Evolutionary conservation across 2,797 vertebrate genomes (phyloP).

Genomic region (Chanos chanos): DNA sequence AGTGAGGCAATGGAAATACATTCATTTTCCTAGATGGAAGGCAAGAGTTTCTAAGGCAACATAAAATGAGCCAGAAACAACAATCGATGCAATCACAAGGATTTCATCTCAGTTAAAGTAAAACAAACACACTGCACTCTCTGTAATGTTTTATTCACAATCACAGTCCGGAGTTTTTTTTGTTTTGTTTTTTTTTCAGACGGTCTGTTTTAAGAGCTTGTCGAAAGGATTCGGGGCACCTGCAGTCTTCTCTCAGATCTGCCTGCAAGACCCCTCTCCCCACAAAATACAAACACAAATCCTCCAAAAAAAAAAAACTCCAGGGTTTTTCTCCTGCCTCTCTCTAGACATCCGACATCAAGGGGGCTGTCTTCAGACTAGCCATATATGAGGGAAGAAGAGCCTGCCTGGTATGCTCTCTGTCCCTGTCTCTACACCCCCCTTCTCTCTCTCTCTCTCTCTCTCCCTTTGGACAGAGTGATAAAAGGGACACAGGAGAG

Average conservation of each 20-base stretch:
- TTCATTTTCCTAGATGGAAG: no score
- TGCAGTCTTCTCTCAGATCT: constrained; percentile 8
- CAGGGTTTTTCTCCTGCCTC: no score
- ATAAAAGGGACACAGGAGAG: not conserved
- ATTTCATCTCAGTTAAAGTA: no score
- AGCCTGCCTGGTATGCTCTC: no score
- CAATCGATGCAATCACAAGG: no score
- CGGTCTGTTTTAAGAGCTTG: not conserved
- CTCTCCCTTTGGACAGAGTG: not conserved
- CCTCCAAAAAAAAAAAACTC: constrained; percentile 1
- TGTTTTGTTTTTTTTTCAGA: not conserved
- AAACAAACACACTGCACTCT: no score
- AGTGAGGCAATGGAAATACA: no score
- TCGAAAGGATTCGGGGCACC: constrained; percentile 5
- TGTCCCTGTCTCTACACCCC: not conserved
- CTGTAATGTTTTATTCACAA: not conserved
- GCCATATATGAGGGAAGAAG: no score
- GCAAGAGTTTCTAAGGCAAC: no score
- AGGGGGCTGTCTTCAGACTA: no score
- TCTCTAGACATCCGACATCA: no score
- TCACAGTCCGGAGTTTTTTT: not conserved
- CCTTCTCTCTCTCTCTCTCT: not conserved
- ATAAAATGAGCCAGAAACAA: no score
- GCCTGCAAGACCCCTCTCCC: not conserved
- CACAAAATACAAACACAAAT: constrained; percentile 9